phyloP scores from a whole-genome alignment of 23 tunicate genomes.

The Phallusia fumigata region DNA sequence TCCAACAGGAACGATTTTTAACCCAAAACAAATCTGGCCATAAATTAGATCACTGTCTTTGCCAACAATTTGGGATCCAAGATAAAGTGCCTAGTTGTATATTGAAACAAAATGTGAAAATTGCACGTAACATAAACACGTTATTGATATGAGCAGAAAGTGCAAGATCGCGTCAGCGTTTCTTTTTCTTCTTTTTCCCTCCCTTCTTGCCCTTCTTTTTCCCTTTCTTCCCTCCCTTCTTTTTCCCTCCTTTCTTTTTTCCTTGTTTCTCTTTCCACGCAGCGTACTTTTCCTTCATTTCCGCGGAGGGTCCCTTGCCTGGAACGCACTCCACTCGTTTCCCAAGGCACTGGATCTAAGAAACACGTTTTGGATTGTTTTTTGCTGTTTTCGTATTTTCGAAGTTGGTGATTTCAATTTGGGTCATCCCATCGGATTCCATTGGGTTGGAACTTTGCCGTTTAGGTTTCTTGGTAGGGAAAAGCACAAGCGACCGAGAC shows the following conservation, averaged over 20 bases:
- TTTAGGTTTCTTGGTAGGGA: too few relatives aligned
- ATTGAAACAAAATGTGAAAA: background rate
- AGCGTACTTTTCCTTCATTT: constrained; percentile 76
- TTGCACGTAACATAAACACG: background rate
- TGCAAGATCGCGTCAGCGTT: background rate
- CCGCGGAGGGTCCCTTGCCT: constrained; percentile 87
- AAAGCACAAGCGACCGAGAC: too few relatives aligned
- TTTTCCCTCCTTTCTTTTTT: constrained; percentile 48
- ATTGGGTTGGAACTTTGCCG: too few relatives aligned
- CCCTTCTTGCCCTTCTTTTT: constrained; percentile 17
- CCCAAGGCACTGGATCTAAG: constrained; percentile 65
- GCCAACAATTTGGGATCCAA: too few relatives aligned
- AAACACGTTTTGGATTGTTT: constrained; percentile 39
- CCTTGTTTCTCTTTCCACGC: constrained; percentile 90
- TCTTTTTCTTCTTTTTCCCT: constrained; percentile 46
- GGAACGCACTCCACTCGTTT: constrained; percentile 80
- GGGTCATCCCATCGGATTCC: too few relatives aligned
- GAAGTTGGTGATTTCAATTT: too few relatives aligned
- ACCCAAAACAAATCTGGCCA: too few relatives aligned
- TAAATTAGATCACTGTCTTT: too few relatives aligned
- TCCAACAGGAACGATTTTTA: too few relatives aligned
- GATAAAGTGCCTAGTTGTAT: too few relatives aligned
- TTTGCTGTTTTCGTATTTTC: too few relatives aligned
- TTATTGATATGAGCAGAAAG: background rate
- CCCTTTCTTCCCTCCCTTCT: constrained; percentile 39